Base-by-base conservation (phyloP, 2,113 vertebrate species). In the Camelus dromedarius region DNA sequence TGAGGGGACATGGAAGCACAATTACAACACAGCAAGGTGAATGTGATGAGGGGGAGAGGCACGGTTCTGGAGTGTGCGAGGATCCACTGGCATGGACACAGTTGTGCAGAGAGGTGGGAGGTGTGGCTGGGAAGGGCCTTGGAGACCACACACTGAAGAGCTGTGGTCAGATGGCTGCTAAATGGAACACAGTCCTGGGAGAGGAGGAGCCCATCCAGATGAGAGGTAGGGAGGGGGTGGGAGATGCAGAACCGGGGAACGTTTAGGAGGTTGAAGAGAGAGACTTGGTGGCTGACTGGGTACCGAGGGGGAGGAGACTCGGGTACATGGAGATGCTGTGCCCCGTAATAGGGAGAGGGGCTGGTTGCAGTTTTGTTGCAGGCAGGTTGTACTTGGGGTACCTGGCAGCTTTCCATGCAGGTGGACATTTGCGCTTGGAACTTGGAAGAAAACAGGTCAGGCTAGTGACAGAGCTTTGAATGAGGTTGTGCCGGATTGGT, bases 241-340 rank as follows among this genome's bases (percentile, higher is more conserved):
- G 52, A 28, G n/a, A 35, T 70, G 87, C 32, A 8, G 11, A 54
- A 3, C 54, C 10, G 4, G 46, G 58, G 56, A 56, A 8, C 35
- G 38, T 28, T 72, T 70, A 52, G 14, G 20, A 62, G 72, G 72
- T 8, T 20, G 48, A 83, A 58, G 46, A 18, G 0, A 8, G n/a
- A 62, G 70, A 52, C 15, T 4, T 54, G 26, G 42, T 7, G 26
- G 42, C 46, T 64, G 56, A 35, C 32, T 28, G 42, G 42, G 19
- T 62, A 2, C 0, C 8, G 48, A 5, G 10, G 15, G 48, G 32
- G 10, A 32, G 60, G 60, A 5, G 3, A 76, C 14, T 28, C 0
- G 0, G 12, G 22, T 48, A 26, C 35, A 2, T 15, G 48, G 48
- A 60, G 62, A 64, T 10, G 18, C 50, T 26, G 22, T 22, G 93